Conservation (phyloP, 2,888 invertebrate species). For the Lacanobia wlatinum region DNA sequence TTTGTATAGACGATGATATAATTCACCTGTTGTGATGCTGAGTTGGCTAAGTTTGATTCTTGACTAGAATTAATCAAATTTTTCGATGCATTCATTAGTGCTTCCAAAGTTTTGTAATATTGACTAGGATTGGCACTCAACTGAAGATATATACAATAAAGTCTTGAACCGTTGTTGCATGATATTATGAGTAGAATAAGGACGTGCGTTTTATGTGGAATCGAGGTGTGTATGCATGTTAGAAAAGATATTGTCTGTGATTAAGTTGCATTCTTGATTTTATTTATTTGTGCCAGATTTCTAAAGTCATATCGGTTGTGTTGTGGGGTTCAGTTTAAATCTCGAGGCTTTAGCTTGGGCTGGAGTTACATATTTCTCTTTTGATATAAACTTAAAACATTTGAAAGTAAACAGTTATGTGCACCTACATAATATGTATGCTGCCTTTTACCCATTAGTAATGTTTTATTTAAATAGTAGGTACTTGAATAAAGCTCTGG, state of each 20-base stretch:
- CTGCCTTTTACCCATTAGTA: not conserved
- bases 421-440: too few relatives aligned
- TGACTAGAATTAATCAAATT: conserved; percentile 34
- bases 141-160: conserved; percentile 60
- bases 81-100: conserved; percentile 84
- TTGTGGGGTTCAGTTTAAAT: too few relatives aligned
- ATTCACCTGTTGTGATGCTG: too few relatives aligned
- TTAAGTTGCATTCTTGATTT: not conserved
- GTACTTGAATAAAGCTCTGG: conserved; percentile 13
- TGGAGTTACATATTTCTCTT: too few relatives aligned
- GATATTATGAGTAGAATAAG: conserved; percentile 12
- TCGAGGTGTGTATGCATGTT: too few relatives aligned
- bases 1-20: too few relatives aligned
- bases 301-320: not conserved
- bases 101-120: conserved; percentile 81
- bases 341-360: too few relatives aligned
- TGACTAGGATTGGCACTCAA: conserved; percentile 72
- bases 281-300: not conserved
- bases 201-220: not conserved
- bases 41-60: too few relatives aligned
- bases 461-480: not conserved
- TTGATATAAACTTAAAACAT: too few relatives aligned
- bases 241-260: too few relatives aligned
- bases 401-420: too few relatives aligned
- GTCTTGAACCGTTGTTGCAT: conserved; percentile 37